Evolutionary conservation across 2,797 vertebrate species (phyloP).

Genomic region (Cryptoblepharus egeriae): DNA sequence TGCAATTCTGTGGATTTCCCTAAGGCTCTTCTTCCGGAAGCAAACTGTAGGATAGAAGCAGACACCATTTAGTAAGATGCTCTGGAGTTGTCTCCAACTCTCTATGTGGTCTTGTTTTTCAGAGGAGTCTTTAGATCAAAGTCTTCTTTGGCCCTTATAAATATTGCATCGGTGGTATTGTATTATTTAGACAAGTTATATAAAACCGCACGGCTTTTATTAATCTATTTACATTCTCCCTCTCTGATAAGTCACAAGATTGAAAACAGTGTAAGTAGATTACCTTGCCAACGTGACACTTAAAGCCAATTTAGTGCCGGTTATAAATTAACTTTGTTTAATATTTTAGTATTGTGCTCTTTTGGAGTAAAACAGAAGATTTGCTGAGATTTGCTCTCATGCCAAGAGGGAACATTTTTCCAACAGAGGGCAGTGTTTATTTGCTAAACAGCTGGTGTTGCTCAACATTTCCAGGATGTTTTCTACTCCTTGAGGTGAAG

Average conservation of each 20-base stretch:
- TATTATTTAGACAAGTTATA: conserved; percentile 31
- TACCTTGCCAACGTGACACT: conserved; percentile 27
- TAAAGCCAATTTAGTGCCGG: conserved; percentile 22
- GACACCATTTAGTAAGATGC: conserved; percentile 14
- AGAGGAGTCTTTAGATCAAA: conserved; percentile 34
- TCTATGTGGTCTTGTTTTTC: background rate
- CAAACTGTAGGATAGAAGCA: background rate
- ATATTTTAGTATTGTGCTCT: conserved; percentile 1
- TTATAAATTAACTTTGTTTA: background rate
- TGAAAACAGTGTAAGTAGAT: background rate
- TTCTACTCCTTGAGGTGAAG: conserved; percentile 20
- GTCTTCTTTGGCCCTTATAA: conserved; percentile 1
- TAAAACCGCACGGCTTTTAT: background rate
- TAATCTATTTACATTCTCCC: conserved; percentile 29
- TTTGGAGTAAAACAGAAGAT: background rate
- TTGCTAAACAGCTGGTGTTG: conserved; percentile 45
- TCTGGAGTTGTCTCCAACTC: background rate
- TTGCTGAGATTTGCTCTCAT: background rate
- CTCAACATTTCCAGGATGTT: background rate
- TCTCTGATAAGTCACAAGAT: background rate
- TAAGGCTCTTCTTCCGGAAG: fast-evolving
- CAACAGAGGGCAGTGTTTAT: conserved; percentile 79
- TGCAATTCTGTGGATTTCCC: background rate
- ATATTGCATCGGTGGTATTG: background rate
- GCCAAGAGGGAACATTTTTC: conserved; percentile 6